Base-by-base conservation (phyloP, 1,140 invertebrate species). In the Sycophaga agraensis region DNA sequence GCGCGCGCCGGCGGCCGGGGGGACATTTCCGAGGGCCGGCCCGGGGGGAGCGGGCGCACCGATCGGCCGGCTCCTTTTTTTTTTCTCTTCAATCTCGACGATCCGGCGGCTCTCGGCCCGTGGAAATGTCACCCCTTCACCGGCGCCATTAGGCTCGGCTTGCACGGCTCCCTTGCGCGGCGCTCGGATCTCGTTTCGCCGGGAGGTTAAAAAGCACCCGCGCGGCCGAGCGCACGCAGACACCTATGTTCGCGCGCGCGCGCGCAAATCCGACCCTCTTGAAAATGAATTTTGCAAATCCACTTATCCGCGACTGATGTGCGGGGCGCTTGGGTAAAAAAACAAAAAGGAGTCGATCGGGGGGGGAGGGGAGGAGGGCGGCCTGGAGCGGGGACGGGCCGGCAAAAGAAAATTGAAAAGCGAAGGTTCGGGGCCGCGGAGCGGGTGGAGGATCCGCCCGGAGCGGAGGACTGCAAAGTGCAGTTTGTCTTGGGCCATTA, bases 401-500 rank as follows among this genome's bases (percentile, higher is more conserved):
- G 21, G 42, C 19, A n/a, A 16, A 5, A 45, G 16, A 6, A 46
- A 57, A 57, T 57, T 37, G 43, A 57, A 48, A 57, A 48, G 31
- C 3, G 26, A 24, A 12, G 42, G 12, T 34, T n/a, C n/a, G 19
- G 14, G 26, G 48, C 31, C 1, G 21, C 22, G 21, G 28, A n/a
- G 31, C n/a, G n/a, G n/a, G n/a, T n/a, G n/a, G n/a, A 26, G 56
- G 45, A 39, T 58, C 26, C 35, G 17, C 39, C 12, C 45, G 51
- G 45, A 53, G 59, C 55, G 51, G 57, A 22, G 50, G 12, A 49
- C 24, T 14, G n/a, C n/a, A 48, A 48, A 61, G 51, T 54, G 79
- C 75, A 80, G 77, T 80, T 81, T 80, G 79, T 79, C 78, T 80
- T 79, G 75, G 73, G 73, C 77, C 79, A 81, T 80, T 81, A 81